Conservation (phyloP, 1,140 invertebrate genomes). For the Zaprionus lachaisei region DNA sequence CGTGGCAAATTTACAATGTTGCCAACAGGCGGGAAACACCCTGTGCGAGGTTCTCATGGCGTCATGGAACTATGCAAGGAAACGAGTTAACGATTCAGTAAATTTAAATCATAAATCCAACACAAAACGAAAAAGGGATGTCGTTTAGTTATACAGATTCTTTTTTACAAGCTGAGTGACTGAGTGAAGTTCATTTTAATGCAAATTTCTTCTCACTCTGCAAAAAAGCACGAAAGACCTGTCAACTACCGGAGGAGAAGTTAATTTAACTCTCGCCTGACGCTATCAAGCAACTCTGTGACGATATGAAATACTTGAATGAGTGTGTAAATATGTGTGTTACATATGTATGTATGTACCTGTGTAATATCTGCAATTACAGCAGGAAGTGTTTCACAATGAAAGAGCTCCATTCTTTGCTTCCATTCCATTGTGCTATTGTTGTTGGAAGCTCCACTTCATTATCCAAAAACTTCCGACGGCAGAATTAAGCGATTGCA, state of each 20-base stretch:
- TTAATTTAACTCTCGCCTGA: constrained; percentile 2
- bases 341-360: not conserved
- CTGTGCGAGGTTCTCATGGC: constrained; percentile 15
- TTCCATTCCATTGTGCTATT: constrained; percentile 26
- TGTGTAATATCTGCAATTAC: constrained; percentile 24
- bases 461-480: constrained; percentile 73
- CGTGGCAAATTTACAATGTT: constrained; percentile 77
- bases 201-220: not conserved
- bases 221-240: not conserved
- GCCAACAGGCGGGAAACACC: constrained; percentile 27
- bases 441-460: constrained; percentile 47
- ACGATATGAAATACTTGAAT: constrained; percentile 13
- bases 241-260: not conserved
- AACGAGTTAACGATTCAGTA: constrained; percentile 31
- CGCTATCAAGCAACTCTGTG: not conserved
- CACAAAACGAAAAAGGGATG: not conserved
- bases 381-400: constrained; percentile 27
- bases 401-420: not conserved
- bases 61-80: constrained; percentile 30
- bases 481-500: constrained; percentile 60
- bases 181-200: not conserved
- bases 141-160: not conserved
- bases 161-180: not conserved
- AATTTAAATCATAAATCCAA: constrained; percentile 22
- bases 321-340: constrained; percentile 17